Conservation (phyloP, 2,888 invertebrate genomes). For the Watsonalla binaria region DNA sequence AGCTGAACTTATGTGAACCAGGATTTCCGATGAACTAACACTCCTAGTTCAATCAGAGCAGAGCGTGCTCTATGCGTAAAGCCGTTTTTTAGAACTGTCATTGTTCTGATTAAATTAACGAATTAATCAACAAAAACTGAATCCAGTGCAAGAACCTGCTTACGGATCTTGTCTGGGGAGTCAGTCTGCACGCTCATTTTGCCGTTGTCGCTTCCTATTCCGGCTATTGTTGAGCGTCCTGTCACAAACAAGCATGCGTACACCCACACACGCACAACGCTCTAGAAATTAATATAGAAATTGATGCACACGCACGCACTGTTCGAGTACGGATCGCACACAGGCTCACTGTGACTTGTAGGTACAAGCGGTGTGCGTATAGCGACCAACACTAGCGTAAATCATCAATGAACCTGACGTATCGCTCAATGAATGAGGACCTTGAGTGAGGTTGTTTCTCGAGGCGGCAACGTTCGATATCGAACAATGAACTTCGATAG, state of each 20-base stretch:
- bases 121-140: conserved; percentile 47
- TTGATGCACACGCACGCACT: conserved; percentile 17
- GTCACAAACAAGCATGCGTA: conserved; percentile 53
- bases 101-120: conserved; percentile 48
- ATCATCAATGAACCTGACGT: conserved; percentile 65
- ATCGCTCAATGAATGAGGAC: conserved; percentile 52
- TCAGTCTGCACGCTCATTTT: conserved; percentile 59
- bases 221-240: conserved; percentile 76
- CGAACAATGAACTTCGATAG: conserved; percentile 55
- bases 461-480: conserved; percentile 40
- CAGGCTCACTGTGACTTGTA: conserved; percentile 7
- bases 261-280: conserved; percentile 33
- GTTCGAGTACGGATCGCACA: conserved; percentile 19
- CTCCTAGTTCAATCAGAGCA: conserved; percentile 38
- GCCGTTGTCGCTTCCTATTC: conserved; percentile 72
- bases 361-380: conserved; percentile 16
- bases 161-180: conserved; percentile 65
- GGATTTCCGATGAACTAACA: conserved; percentile 55
- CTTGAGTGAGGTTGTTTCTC: conserved; percentile 61
- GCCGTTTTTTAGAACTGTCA: conserved; percentile 34
- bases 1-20: conserved; percentile 49
- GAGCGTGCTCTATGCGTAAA: conserved; percentile 47
- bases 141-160: conserved; percentile 54
- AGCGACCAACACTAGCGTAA: conserved; percentile 29
- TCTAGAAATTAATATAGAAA: conserved; percentile 27